These are phyloP conservation scores for Xerus rutilus DNA, from an alignment of 2,797 vertebrate genomes.

Conservation along the genomic window DNA sequence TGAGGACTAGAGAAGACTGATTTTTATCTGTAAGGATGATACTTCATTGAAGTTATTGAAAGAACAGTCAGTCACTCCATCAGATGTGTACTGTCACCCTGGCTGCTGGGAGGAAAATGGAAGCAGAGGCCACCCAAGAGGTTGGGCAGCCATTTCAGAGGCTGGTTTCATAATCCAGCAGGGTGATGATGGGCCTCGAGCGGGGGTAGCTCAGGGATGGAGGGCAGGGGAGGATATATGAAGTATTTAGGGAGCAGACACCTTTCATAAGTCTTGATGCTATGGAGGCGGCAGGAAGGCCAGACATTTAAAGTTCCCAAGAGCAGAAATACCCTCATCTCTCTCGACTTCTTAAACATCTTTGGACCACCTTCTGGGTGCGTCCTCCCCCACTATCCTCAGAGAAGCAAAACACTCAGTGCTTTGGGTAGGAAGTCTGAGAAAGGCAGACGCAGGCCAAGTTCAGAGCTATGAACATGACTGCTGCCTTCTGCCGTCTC, in stretches of 20 bases:
- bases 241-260: not conserved
- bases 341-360: not conserved
- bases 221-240: not conserved
- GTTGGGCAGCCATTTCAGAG: not conserved
- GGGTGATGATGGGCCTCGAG: not conserved
- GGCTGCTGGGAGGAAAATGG: not conserved
- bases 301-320: not conserved
- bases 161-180: not conserved
- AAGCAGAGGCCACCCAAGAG: not conserved
- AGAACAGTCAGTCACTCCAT: not conserved
- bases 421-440: not conserved
- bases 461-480: not conserved
- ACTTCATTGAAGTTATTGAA: not conserved
- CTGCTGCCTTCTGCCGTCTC: not conserved
- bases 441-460: not conserved
- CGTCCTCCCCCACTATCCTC: not conserved
- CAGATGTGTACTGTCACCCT: not conserved
- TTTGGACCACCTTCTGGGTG: not conserved
- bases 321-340: not conserved
- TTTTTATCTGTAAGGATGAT: too few species aligned
- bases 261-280: not conserved
- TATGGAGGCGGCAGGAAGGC: accelerated
- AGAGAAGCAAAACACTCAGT: not conserved
- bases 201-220: not conserved
- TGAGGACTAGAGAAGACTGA: not conserved